Percentiles rank a stretch among this genome's conserved stretches.
phyloP scores from a whole-genome alignment of 2,888 invertebrate species.

The Artemia sinica region DNA sequence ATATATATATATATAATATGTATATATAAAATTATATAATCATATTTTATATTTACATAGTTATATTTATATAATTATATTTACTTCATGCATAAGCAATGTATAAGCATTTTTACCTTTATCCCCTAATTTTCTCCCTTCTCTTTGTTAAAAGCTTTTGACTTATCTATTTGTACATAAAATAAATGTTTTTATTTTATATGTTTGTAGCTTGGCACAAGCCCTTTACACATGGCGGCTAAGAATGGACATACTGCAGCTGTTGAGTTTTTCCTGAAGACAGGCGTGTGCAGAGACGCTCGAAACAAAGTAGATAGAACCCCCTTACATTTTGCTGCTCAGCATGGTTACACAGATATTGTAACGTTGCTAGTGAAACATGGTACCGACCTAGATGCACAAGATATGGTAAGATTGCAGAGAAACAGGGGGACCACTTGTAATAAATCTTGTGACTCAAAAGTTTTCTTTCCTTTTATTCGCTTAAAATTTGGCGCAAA shows the following conservation, averaged over 20 bases:
- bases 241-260: constrained; percentile 60
- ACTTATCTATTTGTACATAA: too few species aligned
- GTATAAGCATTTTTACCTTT: too few species aligned
- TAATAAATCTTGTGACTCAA: neutral
- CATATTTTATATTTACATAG: too few species aligned
- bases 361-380: constrained; percentile 48
- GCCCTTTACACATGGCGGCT: constrained; percentile 69
- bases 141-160: too few species aligned
- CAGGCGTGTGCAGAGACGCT: constrained; percentile 71
- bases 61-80: too few species aligned
- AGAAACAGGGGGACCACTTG: neutral
- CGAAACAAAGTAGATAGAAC: constrained; percentile 82
- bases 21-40: too few species aligned
- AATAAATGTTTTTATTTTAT: neutral
- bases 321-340: constrained; percentile 71
- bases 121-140: too few species aligned
- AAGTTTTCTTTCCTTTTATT: neutral
- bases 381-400: constrained; percentile 52
- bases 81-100: too few species aligned
- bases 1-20: too few species aligned
- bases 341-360: constrained; percentile 59
- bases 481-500: neutral
- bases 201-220: constrained; percentile 56
- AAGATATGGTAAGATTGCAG: constrained; percentile 49
- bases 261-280: constrained; percentile 59